phyloP scores from a whole-genome alignment of 2,888 invertebrate species.

The Magallana nippona region DNA sequence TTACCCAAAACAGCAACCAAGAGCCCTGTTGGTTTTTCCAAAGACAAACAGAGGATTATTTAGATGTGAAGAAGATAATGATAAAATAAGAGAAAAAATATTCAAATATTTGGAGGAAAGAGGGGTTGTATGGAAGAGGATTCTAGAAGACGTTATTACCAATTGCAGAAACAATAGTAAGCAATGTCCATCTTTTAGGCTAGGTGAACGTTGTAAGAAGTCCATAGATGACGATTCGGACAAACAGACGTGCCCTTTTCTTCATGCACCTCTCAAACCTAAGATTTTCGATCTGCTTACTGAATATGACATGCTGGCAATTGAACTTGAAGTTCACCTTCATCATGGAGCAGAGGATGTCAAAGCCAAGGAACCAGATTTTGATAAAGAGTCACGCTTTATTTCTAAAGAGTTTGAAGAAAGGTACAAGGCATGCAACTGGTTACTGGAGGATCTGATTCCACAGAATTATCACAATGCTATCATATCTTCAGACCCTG shows the following conservation, averaged over 20 bases:
- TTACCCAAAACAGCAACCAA: constrained; percentile 59
- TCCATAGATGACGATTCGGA: constrained; percentile 6
- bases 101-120: constrained; percentile 48
- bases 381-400: background rate
- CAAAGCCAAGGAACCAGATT: background rate
- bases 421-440: constrained; percentile 4
- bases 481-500: constrained; percentile 28
- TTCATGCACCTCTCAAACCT: constrained; percentile 31
- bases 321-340: constrained; percentile 53
- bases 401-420: background rate
- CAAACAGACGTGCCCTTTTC: background rate
- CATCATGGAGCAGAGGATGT: constrained; percentile 44
- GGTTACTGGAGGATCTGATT: constrained; percentile 17
- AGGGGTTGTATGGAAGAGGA: constrained; percentile 45
- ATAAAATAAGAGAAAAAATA: constrained; percentile 47
- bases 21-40: constrained; percentile 54
- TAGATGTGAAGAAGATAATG: constrained; percentile 34
- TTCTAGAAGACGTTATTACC: background rate
- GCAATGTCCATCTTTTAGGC: constrained; percentile 41
- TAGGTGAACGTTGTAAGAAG: constrained; percentile 41
- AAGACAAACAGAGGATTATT: constrained; percentile 33
- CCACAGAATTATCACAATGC: constrained; percentile 16
- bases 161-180: background rate
- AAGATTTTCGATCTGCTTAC: constrained; percentile 43
- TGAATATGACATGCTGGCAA: constrained; percentile 49